A percentile compares a stretch with the other conserved stretches of the same genome.
These are phyloP conservation scores for Pterocles orientalis DNA, from an alignment of 2,113 vertebrate genomes.

Conservation along the genomic window DNA sequence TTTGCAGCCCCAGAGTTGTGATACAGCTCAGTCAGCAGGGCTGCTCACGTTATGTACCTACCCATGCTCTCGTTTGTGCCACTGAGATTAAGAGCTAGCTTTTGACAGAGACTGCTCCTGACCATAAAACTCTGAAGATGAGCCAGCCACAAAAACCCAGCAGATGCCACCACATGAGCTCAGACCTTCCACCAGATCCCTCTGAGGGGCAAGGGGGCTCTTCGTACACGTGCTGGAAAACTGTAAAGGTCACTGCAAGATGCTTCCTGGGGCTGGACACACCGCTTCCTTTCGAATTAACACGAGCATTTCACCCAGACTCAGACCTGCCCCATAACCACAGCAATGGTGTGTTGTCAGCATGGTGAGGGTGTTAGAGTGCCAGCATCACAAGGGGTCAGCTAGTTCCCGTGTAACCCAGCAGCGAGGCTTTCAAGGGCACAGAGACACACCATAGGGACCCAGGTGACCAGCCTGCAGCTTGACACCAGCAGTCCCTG, in stretches of 20 bases:
- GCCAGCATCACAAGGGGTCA: neutral
- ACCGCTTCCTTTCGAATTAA: neutral
- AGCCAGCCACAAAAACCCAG: neutral
- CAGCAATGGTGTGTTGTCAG: neutral
- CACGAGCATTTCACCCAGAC: neutral
- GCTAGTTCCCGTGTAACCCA: neutral
- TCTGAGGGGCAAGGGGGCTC: neutral
- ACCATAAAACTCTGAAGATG: neutral
- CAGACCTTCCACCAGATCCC: neutral
- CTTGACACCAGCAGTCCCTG: neutral
- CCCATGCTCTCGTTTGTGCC: neutral
- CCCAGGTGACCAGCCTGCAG: neutral
- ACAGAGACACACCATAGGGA: neutral
- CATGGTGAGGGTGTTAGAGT: neutral
- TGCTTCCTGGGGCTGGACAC: neutral
- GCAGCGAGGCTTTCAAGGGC: neutral
- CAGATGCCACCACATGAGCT: neutral
- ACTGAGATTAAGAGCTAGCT: neutral
- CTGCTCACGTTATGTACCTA: fast-evolving
- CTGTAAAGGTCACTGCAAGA: neutral
- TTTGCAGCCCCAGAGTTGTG: neutral
- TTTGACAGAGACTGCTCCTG: neutral
- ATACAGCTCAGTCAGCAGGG: neutral
- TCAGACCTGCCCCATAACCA: neutral
- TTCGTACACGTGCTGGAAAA: neutral